phyloP scores from a whole-genome alignment of 2,113 vertebrate genomes.

The Oreochromis niloticus region DNA sequence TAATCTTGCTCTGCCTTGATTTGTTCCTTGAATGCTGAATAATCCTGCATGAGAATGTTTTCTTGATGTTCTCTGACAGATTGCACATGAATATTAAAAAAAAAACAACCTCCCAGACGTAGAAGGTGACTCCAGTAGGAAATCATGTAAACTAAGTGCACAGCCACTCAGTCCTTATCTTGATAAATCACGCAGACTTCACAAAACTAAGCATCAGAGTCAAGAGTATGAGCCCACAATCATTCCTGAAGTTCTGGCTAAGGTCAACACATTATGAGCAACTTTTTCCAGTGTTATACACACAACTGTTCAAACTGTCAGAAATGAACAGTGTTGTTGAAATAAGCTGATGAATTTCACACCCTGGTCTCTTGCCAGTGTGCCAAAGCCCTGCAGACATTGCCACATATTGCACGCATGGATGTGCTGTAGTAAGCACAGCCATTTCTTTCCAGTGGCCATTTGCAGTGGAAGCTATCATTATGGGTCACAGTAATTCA shows the following conservation, averaged over 20 bases:
- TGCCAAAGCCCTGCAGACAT: background rate
- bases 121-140: background rate
- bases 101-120: background rate
- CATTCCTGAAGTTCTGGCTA: background rate
- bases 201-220: background rate
- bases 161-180: background rate
- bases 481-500: background rate
- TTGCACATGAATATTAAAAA: background rate
- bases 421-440: background rate
- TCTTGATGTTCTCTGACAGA: slow-evolving; percentile 1
- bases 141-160: background rate
- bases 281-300: background rate
- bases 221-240: background rate
- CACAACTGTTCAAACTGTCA: background rate
- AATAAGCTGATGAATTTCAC: background rate
- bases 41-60: background rate
- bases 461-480: background rate
- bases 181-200: slow-evolving; percentile 9
- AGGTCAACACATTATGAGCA: background rate
- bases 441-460: background rate
- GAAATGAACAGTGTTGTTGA: background rate
- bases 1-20: background rate
- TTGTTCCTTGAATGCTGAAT: background rate
- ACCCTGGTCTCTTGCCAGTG: background rate
- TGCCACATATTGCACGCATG: background rate